Percentiles rank a stretch among this genome's conserved stretches.
phyloP scores from a whole-genome alignment of 2,797 vertebrate species.

The Cuniculus paca region DNA sequence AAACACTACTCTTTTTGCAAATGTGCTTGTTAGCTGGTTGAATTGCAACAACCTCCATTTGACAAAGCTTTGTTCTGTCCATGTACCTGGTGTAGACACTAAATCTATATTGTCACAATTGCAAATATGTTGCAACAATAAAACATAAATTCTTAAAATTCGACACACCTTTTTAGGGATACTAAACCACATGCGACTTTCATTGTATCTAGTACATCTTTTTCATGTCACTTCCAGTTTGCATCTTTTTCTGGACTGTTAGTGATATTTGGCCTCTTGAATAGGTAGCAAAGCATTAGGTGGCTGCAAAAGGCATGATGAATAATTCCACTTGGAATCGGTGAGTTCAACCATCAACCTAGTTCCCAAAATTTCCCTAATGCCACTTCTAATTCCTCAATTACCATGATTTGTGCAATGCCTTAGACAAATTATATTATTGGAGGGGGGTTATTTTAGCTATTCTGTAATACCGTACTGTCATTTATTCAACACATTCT shows the following conservation, averaged over 20 bases:
- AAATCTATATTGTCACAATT: conserved; percentile 82
- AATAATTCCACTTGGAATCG: conserved; percentile 45
- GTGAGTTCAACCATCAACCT: conserved; percentile 15
- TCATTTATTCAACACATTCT: background rate
- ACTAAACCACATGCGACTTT: conserved; percentile 74
- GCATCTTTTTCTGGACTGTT: conserved; percentile 58
- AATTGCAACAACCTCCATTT: conserved; percentile 85
- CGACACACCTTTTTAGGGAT: conserved; percentile 76
- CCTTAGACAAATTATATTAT: conserved; percentile 2
- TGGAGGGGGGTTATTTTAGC: background rate
- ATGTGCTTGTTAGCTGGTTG: conserved; percentile 86
- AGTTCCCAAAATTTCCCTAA: conserved; percentile 13
- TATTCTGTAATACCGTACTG: background rate
- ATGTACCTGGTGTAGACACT: conserved; percentile 84
- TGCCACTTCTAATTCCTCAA: conserved; percentile 1
- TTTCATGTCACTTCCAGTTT: conserved; percentile 79
- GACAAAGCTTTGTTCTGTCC: conserved; percentile 87
- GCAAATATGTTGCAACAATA: conserved; percentile 86
- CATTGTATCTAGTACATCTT: conserved; percentile 78
- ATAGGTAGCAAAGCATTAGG: conserved; percentile 63
- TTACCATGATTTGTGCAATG: background rate
- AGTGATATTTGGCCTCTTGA: conserved; percentile 72
- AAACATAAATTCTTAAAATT: conserved; percentile 85
- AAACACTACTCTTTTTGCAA: conserved; percentile 82
- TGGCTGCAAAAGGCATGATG: background rate